Evolutionary conservation across 2,113 vertebrate genomes (phyloP), one percentile per base, ranked within the genome.

Genomic region (Epinephelus cyanopodus): DNA sequence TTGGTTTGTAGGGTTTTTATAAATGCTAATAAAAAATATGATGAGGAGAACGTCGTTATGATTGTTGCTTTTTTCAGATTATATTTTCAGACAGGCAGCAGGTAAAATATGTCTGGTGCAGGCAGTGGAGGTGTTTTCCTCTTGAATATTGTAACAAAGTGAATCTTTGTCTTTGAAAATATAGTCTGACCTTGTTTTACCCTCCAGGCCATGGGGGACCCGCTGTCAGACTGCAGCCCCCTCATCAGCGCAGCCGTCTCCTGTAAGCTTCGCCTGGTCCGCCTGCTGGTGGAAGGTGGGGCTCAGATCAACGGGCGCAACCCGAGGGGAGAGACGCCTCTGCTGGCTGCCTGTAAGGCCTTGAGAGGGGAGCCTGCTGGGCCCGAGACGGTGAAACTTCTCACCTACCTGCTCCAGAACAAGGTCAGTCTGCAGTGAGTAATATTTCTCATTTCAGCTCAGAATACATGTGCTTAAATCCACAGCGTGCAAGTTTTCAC

Each of bases 271-370:
- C 94, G 95, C 7, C 82, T 95, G 83, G 93, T 94, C 11, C 90
- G 93, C 18, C 84, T 95, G 58, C 86, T 95, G 75, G 85, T 96
- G 68, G 95, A 95, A 21, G 95, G 95, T 0, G 94, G 95, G 0
- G 94, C 94, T 53, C 92, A 94, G 82, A 93, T 95, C 19, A 94
- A 95, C 9, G 83, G 91, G 23, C 58, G 83, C 17, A 93, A 92
- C 86, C 90, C 82, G 19, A 80, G 75, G 42, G 94, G 94, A 19
- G 94, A 95, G 52, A 95, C 94, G 0, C 83, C 95, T 13, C 92
- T 95, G 5, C 76, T 95, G 85, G 94, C 91, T 14, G 91, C 89
- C 33, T 95, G 94, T 52, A 91, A 91, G 72, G 86, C 89, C 8
- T 61, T 92, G 64, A 89, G 84, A 33, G 87, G 84, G 2, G 88